Evolutionary conservation across 2,888 invertebrate genomes (phyloP), one percentile per base, ranked within the genome.

Genomic region (Rhaphigaster nebulosa): DNA sequence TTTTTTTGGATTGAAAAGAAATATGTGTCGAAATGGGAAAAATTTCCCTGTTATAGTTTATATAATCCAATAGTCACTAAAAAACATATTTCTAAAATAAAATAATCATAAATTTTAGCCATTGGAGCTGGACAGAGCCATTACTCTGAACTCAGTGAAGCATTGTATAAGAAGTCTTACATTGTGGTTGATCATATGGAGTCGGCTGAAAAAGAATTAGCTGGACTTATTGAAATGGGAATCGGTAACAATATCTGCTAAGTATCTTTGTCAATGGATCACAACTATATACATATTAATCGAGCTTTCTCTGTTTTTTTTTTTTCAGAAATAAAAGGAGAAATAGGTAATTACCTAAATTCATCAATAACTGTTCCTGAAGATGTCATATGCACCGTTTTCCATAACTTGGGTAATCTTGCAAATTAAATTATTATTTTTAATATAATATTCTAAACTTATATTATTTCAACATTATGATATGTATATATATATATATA

Each of bases 331-430:
- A 41, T 88, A 18, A 60, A 56, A 56, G 54, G 88, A 60, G 88
- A 94, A 6, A 95, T 95, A 93, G 93, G 96, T 89, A 96, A 96
- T 26, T 94, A 94, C 91, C 93, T 95, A 4, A 94, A 95, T 50
- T 92, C 93, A 20, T 94, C 94, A 34, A 45, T 15, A n/a, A 41
- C 29, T 34, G 92, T 92, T 70, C 93, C 94, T 2, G 23, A 89
- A 18, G 45, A 92, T 52, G 92, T 93, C 20, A 91, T 91, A 6
- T 94, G 95, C 4, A 95, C 95, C 10, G 93, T 96, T n/a, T 96
- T 96, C 92, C 96, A 96, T 93, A 96, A 96, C n/a, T 93, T 96
- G 93, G 96, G 96, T 95, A 92, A 93, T 93, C 93, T 38, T 88
- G 60, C 6, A 76, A 76, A 76, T 76, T 29, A 38, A 76, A 38